Percentiles rank a stretch among this genome's conserved stretches.
These are phyloP conservation scores for Hippocampus kuda DNA, from an alignment of 2,797 vertebrate genomes.

Conservation along the genomic window DNA sequence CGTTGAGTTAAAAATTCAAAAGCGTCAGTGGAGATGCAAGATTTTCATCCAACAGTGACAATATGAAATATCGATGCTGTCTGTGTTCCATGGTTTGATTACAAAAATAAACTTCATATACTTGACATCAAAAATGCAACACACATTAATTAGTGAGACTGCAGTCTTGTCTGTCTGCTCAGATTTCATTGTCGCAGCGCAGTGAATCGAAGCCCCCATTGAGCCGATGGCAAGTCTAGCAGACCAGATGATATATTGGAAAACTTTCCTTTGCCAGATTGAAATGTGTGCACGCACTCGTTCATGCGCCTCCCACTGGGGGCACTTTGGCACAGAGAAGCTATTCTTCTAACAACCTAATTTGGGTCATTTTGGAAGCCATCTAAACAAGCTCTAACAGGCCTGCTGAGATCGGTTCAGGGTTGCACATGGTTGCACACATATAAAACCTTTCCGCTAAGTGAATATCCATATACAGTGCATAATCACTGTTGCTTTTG, in stretches of 20 bases:
- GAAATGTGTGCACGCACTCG: conserved; percentile 46
- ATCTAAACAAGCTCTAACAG: conserved; percentile 59
- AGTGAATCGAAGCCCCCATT: conserved; percentile 31
- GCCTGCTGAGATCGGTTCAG: conserved; percentile 42
- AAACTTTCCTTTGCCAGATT: conserved; percentile 50
- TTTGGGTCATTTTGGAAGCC: conserved; percentile 57
- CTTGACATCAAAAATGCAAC: not conserved
- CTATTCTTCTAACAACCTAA: conserved; percentile 54
- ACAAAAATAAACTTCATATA: conserved; percentile 51
- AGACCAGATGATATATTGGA: conserved; percentile 61
- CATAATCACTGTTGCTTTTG: conserved; percentile 7
- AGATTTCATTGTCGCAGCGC: conserved; percentile 30
- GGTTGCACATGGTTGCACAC: conserved; percentile 18
- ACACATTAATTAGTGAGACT: conserved; percentile 2
- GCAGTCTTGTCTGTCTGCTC: conserved; percentile 38
- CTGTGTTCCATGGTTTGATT: conserved; percentile 47
- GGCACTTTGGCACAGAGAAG: conserved; percentile 57
- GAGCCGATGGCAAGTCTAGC: conserved; percentile 42
- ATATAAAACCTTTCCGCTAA: conserved; percentile 24
- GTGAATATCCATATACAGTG: conserved; percentile 4
- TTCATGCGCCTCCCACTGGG: conserved; percentile 44
- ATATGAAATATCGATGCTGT: not conserved
- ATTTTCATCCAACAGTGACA: not conserved
- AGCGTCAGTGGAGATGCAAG: not conserved
- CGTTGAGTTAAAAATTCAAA: not conserved